Evolutionary conservation across 2,888 invertebrate genomes (phyloP).

Genomic region (Cepaea hortensis): DNA sequence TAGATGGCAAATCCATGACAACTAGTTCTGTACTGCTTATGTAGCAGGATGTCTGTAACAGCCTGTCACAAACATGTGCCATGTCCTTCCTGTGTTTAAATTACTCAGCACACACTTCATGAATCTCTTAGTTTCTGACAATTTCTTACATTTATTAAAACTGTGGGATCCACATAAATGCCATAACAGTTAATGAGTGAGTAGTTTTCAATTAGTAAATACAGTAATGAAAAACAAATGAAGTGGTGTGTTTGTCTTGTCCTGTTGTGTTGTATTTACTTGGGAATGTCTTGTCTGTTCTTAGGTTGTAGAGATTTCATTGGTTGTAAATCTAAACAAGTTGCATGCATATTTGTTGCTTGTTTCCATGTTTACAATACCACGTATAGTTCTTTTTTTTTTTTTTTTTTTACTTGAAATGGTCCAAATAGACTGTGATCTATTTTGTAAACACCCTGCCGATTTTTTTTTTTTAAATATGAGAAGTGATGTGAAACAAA

Average conservation of each 20-base stretch:
- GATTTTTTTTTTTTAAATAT: background rate
- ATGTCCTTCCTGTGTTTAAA: no score
- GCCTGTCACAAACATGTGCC: no score
- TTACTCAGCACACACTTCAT: no score
- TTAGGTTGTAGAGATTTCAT: background rate
- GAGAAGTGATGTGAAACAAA: constrained; percentile 17
- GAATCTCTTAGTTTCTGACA: no score
- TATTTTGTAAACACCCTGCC: background rate
- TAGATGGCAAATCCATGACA: no score
- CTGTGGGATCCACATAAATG: no score
- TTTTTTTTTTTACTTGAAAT: constrained; percentile 1
- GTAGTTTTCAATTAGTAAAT: no score
- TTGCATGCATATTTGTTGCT: background rate
- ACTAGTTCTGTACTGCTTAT: no score
- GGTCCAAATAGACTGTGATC: constrained; percentile 29
- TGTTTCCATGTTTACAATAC: background rate
- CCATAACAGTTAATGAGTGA: no score
- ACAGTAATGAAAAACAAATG: no score
- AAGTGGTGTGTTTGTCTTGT: background rate
- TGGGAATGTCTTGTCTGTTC: background rate
- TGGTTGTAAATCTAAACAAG: background rate
- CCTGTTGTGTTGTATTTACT: background rate
- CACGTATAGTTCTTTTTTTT: background rate
- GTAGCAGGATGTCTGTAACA: no score
- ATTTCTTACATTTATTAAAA: no score